These are phyloP conservation scores for Acipenser ruthenus DNA, from an alignment of 2,797 vertebrate species.

Conservation along the genomic window DNA sequence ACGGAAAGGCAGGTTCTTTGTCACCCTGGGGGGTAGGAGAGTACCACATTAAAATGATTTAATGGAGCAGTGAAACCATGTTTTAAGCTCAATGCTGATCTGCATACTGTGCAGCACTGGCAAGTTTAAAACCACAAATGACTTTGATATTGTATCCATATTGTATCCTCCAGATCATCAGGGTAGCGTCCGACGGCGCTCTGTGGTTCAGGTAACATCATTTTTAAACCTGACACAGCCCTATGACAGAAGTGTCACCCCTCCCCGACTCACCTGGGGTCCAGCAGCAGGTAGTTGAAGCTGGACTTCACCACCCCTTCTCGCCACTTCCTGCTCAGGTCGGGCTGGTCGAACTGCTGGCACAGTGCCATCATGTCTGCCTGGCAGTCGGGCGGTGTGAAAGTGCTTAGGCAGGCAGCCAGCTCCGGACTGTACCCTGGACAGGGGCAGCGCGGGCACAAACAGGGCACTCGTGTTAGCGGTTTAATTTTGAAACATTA, in stretches of 20 bases:
- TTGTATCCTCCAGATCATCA: too few relatives aligned
- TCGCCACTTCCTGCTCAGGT: slow-evolving; percentile 68
- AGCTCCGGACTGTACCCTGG: slow-evolving; percentile 68
- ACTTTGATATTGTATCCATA: too few relatives aligned
- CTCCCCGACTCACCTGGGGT: slow-evolving; percentile 67
- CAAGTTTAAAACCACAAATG: too few relatives aligned
- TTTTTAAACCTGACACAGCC: too few relatives aligned
- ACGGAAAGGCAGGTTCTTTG: slow-evolving; percentile 72
- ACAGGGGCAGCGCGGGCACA: slow-evolving; percentile 13
- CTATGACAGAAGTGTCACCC: too few relatives aligned
- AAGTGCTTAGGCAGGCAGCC: slow-evolving; percentile 47
- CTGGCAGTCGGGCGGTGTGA: slow-evolving; percentile 57
- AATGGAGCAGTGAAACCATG: background rate
- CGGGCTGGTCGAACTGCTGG: slow-evolving; percentile 66
- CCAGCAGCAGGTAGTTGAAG: slow-evolving; percentile 86
- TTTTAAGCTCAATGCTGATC: too few relatives aligned
- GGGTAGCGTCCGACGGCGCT: too few relatives aligned
- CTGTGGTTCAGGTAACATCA: too few relatives aligned
- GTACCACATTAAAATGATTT: background rate
- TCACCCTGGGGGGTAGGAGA: slow-evolving; percentile 55
- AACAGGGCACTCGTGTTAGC: too few relatives aligned
- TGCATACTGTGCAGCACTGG: too few relatives aligned
- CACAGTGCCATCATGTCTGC: slow-evolving; percentile 63
- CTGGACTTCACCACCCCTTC: slow-evolving; percentile 79
- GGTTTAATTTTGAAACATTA: too few relatives aligned